Evolutionary conservation across 2,797 vertebrate genomes (phyloP).

Genomic region (Discoglossus pictus): DNA sequence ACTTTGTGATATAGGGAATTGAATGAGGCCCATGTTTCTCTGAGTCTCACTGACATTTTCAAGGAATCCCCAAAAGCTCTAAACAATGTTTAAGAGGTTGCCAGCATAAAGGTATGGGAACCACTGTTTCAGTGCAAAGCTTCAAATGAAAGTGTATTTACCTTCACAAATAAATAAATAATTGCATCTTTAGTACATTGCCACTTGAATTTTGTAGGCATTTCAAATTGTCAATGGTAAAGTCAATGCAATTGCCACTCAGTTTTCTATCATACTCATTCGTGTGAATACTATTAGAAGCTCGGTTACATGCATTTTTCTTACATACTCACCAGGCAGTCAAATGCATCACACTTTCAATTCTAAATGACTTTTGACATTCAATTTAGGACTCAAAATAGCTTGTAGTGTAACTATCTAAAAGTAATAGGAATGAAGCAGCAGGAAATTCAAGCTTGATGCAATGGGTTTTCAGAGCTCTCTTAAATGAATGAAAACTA

Average conservation of each 20-base stretch:
- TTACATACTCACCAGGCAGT: constrained; percentile 31
- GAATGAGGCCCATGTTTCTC: too few relatives aligned
- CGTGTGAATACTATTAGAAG: constrained; percentile 29
- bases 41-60: too few relatives aligned
- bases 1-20: too few relatives aligned
- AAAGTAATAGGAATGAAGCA: constrained; percentile 48
- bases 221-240: constrained; percentile 24
- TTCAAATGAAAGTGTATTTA: too few relatives aligned
- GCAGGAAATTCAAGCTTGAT: constrained; percentile 41
- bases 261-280: constrained; percentile 21
- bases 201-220: too few relatives aligned
- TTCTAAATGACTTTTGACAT: constrained; percentile 46
- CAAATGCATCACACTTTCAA: constrained; percentile 47
- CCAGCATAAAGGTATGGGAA: too few relatives aligned
- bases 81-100: too few relatives aligned
- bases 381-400: constrained; percentile 50
- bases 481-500: constrained; percentile 32
- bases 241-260: constrained; percentile 4
- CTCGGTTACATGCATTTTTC: constrained; percentile 36
- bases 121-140: too few relatives aligned
- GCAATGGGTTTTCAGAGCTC: constrained; percentile 34
- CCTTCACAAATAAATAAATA: too few relatives aligned
- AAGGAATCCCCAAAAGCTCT: too few relatives aligned
- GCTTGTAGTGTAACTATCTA: constrained; percentile 48
- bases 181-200: too few relatives aligned